These are phyloP conservation scores for Cantharis nigra DNA, from an alignment of 2,888 invertebrate species.

Conservation along the genomic window DNA sequence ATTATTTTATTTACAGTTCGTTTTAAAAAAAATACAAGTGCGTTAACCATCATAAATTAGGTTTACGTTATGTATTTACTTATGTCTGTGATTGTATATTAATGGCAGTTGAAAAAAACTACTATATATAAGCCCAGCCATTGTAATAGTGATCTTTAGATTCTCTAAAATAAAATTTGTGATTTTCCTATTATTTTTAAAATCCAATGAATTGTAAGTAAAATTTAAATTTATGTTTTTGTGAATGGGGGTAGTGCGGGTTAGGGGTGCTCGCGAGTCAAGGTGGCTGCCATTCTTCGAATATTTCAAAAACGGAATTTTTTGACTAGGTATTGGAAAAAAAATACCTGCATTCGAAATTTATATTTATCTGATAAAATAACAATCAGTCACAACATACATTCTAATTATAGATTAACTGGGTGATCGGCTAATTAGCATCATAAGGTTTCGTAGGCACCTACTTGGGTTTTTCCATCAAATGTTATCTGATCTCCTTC, in stretches of 20 bases:
- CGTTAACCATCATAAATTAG: not conserved
- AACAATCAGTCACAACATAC: not conserved
- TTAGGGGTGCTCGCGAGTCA: not conserved
- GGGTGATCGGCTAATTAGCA: not conserved
- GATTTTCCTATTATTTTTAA: not conserved
- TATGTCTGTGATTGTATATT: not conserved
- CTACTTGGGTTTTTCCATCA: no score
- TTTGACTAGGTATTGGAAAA: not conserved
- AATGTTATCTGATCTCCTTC: no score
- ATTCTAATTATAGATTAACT: not conserved
- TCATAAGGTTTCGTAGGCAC: not conserved
- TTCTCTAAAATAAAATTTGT: not conserved
- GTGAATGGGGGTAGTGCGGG: not conserved
- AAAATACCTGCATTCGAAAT: not conserved
- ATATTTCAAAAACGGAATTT: no score
- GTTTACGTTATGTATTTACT: not conserved
- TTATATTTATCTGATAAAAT: not conserved
- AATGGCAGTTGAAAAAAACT: not conserved
- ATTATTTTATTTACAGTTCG: not conserved
- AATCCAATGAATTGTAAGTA: not conserved
- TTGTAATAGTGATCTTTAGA: not conserved
- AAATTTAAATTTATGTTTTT: not conserved
- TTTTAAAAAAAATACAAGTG: not conserved
- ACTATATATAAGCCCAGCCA: not conserved
- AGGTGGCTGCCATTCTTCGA: no score